Percentiles rank a stretch among this genome's conserved stretches.
Conservation (phyloP, 2,797 vertebrate genomes). For the Fundulus diaphanus region DNA sequence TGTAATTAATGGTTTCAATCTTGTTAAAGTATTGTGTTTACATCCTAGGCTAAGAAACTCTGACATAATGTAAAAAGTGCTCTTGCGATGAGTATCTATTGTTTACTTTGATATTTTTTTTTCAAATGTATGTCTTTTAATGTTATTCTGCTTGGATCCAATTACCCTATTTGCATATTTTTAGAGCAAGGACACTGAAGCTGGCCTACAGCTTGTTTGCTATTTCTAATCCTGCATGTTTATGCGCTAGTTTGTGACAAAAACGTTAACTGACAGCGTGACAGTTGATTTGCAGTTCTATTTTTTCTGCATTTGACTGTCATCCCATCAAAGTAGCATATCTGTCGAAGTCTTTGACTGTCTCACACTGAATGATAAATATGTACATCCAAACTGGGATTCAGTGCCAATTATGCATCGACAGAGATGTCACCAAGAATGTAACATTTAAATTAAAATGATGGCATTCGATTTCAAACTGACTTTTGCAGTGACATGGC, state of each 20-base stretch:
- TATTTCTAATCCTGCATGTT: constrained; percentile 75
- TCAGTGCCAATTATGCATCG: constrained; percentile 77
- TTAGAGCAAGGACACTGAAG: constrained; percentile 50
- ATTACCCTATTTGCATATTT: constrained; percentile 56
- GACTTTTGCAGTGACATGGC: constrained; percentile 68
- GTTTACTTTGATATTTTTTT: constrained; percentile 29
- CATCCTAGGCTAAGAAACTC: constrained; percentile 5
- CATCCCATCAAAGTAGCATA: constrained; percentile 74
- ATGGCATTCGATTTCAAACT: constrained; percentile 74
- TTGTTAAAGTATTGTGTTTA: not conserved
- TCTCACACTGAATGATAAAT: constrained; percentile 78
- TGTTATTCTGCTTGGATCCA: constrained; percentile 42
- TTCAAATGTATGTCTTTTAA: constrained; percentile 19
- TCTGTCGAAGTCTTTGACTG: constrained; percentile 70
- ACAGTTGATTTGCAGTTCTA: constrained; percentile 74
- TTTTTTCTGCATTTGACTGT: constrained; percentile 65
- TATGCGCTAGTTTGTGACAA: constrained; percentile 73
- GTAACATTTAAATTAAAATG: constrained; percentile 78
- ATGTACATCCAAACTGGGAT: constrained; percentile 71
- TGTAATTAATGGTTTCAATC: not conserved
- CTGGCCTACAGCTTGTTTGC: constrained; percentile 58
- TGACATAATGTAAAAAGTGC: constrained; percentile 10
- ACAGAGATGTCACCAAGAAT: constrained; percentile 71
- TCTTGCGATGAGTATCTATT: constrained; percentile 29
- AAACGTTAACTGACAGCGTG: constrained; percentile 73